Evolutionary conservation across 2,888 invertebrate species (phyloP), one percentile per base, ranked within the genome.

Genomic region (Chalcis sispes): DNA sequence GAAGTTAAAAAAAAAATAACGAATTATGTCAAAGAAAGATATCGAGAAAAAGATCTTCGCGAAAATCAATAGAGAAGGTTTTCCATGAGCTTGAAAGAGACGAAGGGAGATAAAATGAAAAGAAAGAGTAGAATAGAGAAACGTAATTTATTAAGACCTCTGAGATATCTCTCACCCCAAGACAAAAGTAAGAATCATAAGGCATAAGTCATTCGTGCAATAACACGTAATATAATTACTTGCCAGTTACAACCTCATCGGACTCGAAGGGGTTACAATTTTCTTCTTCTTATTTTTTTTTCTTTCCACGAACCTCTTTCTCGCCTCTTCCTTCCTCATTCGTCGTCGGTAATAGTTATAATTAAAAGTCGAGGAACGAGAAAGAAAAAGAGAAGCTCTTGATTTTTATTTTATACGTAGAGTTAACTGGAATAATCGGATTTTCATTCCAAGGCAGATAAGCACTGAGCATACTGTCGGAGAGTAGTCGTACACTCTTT

Each of bases 211-310:
- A 72, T 69, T 58, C n/a, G 36, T 40, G 69, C 54, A 67, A 67
- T 76, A 76, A 59, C 72, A 40, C 59, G 67, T 69, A 77, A 77
- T 69, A 64, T 72, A 77, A 77, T 72, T 77, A 72, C 76, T 72
- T 58, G 64, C 29, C 20, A 27, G 69, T 72, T 72, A 76, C 56
- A 70, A 52, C 62, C 42, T 75, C 66, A 75, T 75, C 61, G 67
- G 69, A 46, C 64, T 20, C 50, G n/a, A 67, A 48, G n/a, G 48
- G 36, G 65, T 58, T 54, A 46, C 46, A 42, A 29, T 52, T 23
- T 32, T 42, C 10, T 52, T 10, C 2, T 46, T 42, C 20, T 20
- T 46, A 10, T 46, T 3, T n/a, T n/a, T n/a, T n/a, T n/a, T n/a
- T 8, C 54, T 71, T 27, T 52, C 27, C 27, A 18, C 36, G 10